Conservation (phyloP, 2,113 vertebrate genomes). For the Carassius gibelio region DNA sequence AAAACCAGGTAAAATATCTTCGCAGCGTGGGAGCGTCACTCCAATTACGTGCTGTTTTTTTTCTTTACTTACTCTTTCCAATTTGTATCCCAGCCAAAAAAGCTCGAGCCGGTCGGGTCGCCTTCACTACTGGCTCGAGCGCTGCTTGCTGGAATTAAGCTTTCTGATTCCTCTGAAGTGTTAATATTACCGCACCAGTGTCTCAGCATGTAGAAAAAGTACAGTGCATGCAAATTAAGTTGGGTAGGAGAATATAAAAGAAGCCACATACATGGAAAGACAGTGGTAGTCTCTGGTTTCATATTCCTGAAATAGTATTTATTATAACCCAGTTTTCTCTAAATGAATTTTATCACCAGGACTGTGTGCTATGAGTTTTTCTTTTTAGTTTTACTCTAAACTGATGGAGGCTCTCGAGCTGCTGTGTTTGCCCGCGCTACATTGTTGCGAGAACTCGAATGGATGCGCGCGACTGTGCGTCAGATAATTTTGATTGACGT, state of each 20-base stretch:
- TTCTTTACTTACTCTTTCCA: slow-evolving; percentile 26
- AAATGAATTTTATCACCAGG: neutral
- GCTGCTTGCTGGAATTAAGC: neutral
- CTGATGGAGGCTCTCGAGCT: neutral
- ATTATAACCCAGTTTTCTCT: neutral
- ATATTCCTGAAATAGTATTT: neutral
- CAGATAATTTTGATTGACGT: slow-evolving; percentile 9
- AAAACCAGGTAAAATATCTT: slow-evolving; percentile 68
- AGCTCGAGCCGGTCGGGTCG: slow-evolving; percentile 38
- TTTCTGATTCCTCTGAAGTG: slow-evolving; percentile 16
- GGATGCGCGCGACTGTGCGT: slow-evolving; percentile 23
- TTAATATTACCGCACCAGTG: neutral
- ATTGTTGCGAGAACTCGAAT: slow-evolving; percentile 21
- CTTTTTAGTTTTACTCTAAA: neutral
- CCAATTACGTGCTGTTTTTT: slow-evolving; percentile 39
- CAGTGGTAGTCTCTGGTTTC: slow-evolving; percentile 2
- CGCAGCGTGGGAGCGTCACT: slow-evolving; percentile 5
- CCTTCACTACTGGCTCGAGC: neutral
- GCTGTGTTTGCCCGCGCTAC: neutral
- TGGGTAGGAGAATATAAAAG: neutral
- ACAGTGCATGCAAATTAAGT: neutral
- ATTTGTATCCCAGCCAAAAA: slow-evolving; percentile 43
- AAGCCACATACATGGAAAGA: slow-evolving; percentile 16
- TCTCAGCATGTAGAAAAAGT: neutral
- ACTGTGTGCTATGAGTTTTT: neutral